Evolutionary conservation across 2,113 vertebrate species (phyloP), one percentile per base, ranked within the genome.

Genomic region (Onychostoma macrolepis): DNA sequence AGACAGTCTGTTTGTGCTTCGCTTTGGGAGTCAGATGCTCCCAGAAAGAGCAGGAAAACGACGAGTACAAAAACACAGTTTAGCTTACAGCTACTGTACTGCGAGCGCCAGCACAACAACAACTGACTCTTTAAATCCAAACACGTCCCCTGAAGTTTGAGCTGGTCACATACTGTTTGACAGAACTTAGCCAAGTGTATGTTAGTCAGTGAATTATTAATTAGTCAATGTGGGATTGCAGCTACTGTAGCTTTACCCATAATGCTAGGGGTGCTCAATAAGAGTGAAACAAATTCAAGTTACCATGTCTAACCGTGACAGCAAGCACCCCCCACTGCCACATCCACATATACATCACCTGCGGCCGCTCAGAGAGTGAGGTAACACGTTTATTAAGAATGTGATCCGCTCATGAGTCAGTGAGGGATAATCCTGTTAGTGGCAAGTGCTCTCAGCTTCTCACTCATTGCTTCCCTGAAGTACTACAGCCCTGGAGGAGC

Each of bases 371-470:
- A 28, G 80, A 61, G 50, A 38, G 41, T 50, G 69, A 67, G 80
- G 72, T 53, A 81, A 74, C 78, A 81, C 13, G 4, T 75, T 87
- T 67, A 75, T 77, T 80, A 85, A 83, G 33, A 85, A 58, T 80
- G 69, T 38, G 56, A 83, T 76, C 75, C 5, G 28, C 79, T 30
- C 58, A 72, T 83, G 80, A 83, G 86, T 75, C 38, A 63, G 65
- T 81, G 69, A 77, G 58, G 53, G 19, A 50, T 87, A 83, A 87
- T 87, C 58, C 30, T 77, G 69, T 87, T 53, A 83, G 56, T 77
- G 80, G 13, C 85, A 82, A 67, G 71, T 58, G 69, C 24, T 72
- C 71, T 77, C 26, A 45, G 65, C 53, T 61, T 76, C 38, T 67
- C 50, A 63, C n/a, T 87, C 58, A 76, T 26, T 38, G 24, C 30